Percentiles rank a stretch among this genome's conserved stretches.
Evolutionary conservation across 1,140 invertebrate genomes (phyloP).

Genomic region (Conus betulinus): DNA sequence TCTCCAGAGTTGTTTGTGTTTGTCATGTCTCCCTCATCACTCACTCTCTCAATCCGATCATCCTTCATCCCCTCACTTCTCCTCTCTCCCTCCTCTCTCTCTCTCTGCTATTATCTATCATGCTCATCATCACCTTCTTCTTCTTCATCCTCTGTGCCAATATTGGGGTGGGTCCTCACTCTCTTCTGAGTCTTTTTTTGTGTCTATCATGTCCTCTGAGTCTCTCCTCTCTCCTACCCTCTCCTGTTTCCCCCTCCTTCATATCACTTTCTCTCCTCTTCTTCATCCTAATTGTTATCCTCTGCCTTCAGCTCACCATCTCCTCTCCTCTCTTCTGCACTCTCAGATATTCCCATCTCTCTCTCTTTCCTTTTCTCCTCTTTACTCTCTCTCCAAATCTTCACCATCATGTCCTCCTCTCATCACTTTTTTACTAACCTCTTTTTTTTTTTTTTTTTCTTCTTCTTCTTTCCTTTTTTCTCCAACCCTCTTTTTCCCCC

Average conservation of each 20-base stretch:
- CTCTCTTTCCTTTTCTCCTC: background rate
- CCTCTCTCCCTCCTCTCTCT: too few species aligned
- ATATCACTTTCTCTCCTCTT: background rate
- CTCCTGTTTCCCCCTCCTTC: too few species aligned
- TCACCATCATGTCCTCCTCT: background rate
- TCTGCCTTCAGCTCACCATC: background rate
- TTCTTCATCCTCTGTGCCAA: too few species aligned
- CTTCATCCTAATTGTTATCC: background rate
- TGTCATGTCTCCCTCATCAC: too few species aligned
- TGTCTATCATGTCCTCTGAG: too few species aligned
- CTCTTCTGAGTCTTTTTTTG: too few species aligned
- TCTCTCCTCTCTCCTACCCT: background rate
- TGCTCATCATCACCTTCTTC: too few species aligned
- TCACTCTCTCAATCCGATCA: too few species aligned
- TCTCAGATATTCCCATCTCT: background rate
- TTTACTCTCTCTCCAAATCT: background rate
- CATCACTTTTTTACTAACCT: background rate
- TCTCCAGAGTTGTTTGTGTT: too few species aligned
- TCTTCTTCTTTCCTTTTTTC: conserved; percentile 1
- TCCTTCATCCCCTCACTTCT: too few species aligned
- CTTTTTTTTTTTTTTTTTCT: background rate
- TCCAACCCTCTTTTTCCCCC: background rate
- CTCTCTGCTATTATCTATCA: too few species aligned
- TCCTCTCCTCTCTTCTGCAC: background rate
- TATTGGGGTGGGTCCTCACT: too few species aligned